Percentiles rank a stretch among this genome's conserved stretches.
These are phyloP conservation scores for Spilarctia lutea DNA, from an alignment of 2,888 invertebrate species.

Conservation along the genomic window DNA sequence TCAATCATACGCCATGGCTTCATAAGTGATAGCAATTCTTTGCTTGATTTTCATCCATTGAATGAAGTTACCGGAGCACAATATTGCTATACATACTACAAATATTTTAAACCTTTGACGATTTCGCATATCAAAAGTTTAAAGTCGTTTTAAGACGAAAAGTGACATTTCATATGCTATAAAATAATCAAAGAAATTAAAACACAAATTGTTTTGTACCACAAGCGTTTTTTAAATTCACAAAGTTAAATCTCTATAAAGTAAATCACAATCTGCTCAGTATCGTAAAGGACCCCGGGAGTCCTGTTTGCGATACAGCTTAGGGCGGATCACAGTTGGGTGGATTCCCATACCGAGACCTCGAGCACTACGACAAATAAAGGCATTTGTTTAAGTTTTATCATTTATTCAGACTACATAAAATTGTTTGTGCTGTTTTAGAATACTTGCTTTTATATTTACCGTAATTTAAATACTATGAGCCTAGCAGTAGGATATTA, in stretches of 20 bases:
- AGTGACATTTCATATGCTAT: not conserved
- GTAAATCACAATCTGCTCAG: constrained; percentile 3
- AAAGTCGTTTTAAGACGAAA: not conserved
- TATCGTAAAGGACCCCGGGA: constrained; percentile 17
- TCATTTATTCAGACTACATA: constrained; percentile 25
- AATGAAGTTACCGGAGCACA: too few species aligned
- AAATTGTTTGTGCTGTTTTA: not conserved
- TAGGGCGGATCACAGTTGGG: constrained; percentile 44
- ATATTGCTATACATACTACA: too few species aligned
- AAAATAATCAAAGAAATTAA: not conserved
- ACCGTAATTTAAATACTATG: not conserved
- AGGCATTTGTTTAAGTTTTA: constrained; percentile 37
- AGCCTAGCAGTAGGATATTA: too few species aligned
- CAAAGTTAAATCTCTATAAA: constrained; percentile 24
- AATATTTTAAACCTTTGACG: too few species aligned
- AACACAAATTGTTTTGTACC: not conserved
- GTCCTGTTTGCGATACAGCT: constrained; percentile 42
- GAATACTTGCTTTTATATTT: not conserved
- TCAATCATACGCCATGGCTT: too few species aligned
- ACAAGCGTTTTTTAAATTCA: constrained; percentile 20
- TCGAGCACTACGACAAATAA: constrained; percentile 36
- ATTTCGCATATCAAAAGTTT: too few species aligned
- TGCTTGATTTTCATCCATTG: too few species aligned
- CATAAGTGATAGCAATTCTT: too few species aligned
- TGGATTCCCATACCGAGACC: constrained; percentile 35